A percentile compares a stretch with the other conserved stretches of the same genome.
phyloP scores from a whole-genome alignment of 2,113 vertebrate genomes.

The Pristiophorus japonicus region DNA sequence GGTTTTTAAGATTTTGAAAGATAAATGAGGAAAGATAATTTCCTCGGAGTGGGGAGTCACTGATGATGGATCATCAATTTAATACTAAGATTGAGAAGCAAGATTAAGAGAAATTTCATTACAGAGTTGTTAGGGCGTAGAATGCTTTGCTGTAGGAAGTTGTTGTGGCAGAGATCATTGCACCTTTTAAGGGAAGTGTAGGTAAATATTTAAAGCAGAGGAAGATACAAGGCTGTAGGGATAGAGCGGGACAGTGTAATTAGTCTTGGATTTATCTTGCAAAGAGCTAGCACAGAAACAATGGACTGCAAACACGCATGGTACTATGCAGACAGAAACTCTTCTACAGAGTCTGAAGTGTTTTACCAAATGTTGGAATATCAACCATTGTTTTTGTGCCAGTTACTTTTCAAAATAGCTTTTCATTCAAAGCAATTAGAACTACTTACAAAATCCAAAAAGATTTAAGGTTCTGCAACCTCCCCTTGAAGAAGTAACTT shows the following conservation, averaged over 20 bases:
- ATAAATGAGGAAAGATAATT: not conserved
- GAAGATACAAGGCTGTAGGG: no score
- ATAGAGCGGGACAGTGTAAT: not conserved
- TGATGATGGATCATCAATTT: no score
- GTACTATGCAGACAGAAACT: not conserved
- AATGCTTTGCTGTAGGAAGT: not conserved
- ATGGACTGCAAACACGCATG: not conserved
- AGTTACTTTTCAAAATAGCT: not conserved
- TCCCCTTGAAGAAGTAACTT: not conserved
- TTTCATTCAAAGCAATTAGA: not conserved
- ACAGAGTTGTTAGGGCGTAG: not conserved
- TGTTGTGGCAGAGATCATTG: not conserved
- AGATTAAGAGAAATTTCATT: not conserved
- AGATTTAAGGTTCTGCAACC: not conserved
- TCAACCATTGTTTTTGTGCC: not conserved
- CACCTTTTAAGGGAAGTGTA: not conserved
- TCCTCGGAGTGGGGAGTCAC: not conserved
- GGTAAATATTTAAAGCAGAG: not conserved
- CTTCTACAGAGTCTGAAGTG: not conserved
- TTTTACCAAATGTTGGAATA: not conserved
- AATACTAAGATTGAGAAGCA: no score
- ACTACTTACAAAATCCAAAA: not conserved
- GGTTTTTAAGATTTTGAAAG: not conserved
- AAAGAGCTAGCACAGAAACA: not conserved
- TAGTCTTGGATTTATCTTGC: not conserved